Percentiles rank a stretch among this genome's conserved stretches.
phyloP scores from a whole-genome alignment of 2,888 invertebrate species.

The Sarcophaga variegata region DNA sequence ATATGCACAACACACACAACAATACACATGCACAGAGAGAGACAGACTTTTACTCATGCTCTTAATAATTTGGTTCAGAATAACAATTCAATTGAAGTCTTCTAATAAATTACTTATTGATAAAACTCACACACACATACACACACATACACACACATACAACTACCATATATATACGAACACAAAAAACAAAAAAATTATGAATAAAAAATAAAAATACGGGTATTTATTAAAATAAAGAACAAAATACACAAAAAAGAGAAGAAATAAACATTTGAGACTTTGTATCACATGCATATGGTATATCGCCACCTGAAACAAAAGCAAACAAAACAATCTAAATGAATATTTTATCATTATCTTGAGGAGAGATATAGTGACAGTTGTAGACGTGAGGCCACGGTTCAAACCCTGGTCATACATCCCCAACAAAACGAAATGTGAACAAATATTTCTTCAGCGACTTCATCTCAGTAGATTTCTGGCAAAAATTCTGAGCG shows the following conservation, averaged over 20 bases:
- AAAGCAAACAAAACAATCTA: background rate
- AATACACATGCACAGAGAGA: background rate
- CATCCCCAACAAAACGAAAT: no score
- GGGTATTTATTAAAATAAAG: background rate
- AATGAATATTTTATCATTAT: no score
- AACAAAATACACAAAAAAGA: background rate
- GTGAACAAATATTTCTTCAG: no score
- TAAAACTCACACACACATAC: conserved; percentile 30
- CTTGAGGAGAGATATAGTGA: no score
- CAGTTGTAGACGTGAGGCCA: no score
- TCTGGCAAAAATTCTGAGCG: no score
- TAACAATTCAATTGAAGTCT: conserved; percentile 20
- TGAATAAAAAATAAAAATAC: conserved; percentile 7
- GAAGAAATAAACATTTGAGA: conserved; percentile 20
- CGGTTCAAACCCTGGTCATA: no score
- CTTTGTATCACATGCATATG: background rate
- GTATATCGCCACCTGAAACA: background rate
- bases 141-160: background rate
- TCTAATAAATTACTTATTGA: conserved; percentile 53
- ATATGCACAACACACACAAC: background rate
- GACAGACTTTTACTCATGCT: background rate
- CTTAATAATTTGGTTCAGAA: background rate
- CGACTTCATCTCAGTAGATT: no score
- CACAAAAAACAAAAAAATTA: background rate
- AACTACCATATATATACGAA: background rate